Percentiles rank a stretch among this genome's conserved stretches.
These are phyloP conservation scores for Flabesymbios commensalis DNA, from an alignment of 2,888 invertebrate species.

Conservation along the genomic window DNA sequence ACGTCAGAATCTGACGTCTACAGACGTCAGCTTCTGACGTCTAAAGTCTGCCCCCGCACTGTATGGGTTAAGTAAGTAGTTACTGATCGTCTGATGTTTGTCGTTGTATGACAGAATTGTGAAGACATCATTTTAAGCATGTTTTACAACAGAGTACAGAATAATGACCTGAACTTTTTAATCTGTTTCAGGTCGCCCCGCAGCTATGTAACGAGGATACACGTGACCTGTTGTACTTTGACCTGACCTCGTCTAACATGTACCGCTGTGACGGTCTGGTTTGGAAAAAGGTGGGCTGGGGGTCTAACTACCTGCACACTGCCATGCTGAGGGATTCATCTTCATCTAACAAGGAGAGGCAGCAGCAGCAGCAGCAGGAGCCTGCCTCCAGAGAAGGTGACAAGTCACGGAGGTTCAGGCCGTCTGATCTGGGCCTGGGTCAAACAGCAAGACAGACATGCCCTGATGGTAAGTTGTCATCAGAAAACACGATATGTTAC, in stretches of 20 bases:
- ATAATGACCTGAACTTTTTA: no score
- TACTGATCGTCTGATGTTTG: no score
- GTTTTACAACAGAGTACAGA: no score
- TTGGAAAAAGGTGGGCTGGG: slow-evolving; percentile 43
- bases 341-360: background rate
- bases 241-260: slow-evolving; percentile 48
- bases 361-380: no score
- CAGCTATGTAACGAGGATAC: slow-evolving; percentile 50
- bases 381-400: no score
- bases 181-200: slow-evolving; percentile 29
- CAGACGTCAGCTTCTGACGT: no score
- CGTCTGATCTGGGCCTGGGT: background rate
- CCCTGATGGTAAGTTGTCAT: background rate
- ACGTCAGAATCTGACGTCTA: no score
- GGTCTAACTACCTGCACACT: slow-evolving; percentile 15
- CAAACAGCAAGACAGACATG: background rate
- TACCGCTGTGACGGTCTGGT: slow-evolving; percentile 53
- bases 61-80: no score
- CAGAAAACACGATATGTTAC: background rate
- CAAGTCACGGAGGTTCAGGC: no score
- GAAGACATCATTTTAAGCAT: no score
- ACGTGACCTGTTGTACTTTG: slow-evolving; percentile 52
- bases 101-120: no score
- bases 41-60: no score
- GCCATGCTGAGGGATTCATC: slow-evolving; percentile 25